phyloP scores from a whole-genome alignment of 2,797 vertebrate genomes.

The Spinus olivaceus region DNA sequence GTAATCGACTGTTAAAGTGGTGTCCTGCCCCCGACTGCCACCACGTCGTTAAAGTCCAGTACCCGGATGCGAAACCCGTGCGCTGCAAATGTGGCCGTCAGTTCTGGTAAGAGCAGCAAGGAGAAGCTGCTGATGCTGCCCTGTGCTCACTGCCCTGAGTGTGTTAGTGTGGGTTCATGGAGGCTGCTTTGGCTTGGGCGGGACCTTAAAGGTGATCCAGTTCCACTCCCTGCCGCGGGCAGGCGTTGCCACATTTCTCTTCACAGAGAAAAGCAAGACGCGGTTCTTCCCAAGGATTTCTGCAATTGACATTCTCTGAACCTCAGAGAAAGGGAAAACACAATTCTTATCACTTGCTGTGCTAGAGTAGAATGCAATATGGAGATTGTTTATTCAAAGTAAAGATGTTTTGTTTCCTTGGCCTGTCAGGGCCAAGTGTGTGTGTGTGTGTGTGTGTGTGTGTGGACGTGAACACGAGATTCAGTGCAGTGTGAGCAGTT shows the following conservation, averaged over 20 bases:
- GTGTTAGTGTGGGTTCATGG: rapidly evolving
- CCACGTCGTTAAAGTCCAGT: conserved; percentile 99
- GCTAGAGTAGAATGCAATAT: no score
- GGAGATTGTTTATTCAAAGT: no score
- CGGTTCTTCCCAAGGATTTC: not conserved
- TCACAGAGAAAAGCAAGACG: not conserved
- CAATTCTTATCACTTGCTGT: no score
- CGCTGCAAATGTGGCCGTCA: conserved; percentile 99
- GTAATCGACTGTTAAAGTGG: conserved; percentile 99
- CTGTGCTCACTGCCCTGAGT: rapidly evolving
- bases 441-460: not conserved
- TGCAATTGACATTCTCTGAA: not conserved
- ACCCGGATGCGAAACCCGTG: conserved; percentile 98
- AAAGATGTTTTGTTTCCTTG: no score
- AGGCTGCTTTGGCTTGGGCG: not conserved
- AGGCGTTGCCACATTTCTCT: not conserved
- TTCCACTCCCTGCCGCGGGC: rapidly evolving
- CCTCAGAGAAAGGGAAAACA: no score
- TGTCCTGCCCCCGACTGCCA: conserved; percentile 99
- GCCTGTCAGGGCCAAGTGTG: no score
- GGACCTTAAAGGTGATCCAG: not conserved
- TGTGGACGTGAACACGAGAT: not conserved
- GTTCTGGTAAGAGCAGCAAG: conserved; percentile 86
- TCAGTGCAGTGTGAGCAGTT: not conserved
- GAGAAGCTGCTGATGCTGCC: rapidly evolving